Evolutionary conservation across 1,140 invertebrate genomes (phyloP), one percentile per base, ranked within the genome.

Genomic region (Drosophila lacertosa): DNA sequence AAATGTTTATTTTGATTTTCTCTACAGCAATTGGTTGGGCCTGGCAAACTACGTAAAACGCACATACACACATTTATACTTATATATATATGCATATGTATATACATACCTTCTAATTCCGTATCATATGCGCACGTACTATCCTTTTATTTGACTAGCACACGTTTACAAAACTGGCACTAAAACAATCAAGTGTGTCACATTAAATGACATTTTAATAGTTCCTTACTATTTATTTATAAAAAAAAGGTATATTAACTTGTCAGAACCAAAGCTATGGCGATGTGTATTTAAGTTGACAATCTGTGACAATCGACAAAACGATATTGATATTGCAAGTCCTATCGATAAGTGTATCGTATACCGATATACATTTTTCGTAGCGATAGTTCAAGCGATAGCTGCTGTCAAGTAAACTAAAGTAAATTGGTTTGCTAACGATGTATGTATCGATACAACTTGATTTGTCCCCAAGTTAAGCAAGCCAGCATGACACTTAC

Each of bases 1-100:
- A 22, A 29, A 22, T 44, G 15, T 68, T 62, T 53, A 62, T 68
- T 62, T 53, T 68, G 47, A 39, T 68, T 62, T 68, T 33, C 47
- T 9, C n/a, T 32, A 68, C 60, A 47, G 58, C 47, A 10, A 62
- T 62, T 53, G 57, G 57, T 60, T 53, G 57, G 26, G 65, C 32
- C 65, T 55, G 33, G 32, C 32, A 40, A 39, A 68, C 65, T 44
- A 62, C 39, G 58, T 40, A 40, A 42, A 57, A 26, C 22, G 26
- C 26, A 29, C 6, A 29, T 7, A 29, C 24, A 29, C 26, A 29
- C 6, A 26, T 20, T 26, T 39, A 54, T 20, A 37, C 18, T 40
- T 13, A n/a, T 9, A 57, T 40, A 33, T 11, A 44, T 11, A 45
- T 15, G 63, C 53, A 68, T 48, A 53, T 40, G 16, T n/a, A 16